Base-by-base conservation (phyloP, 2,888 invertebrate species). In the Plemyria rubiginata region DNA sequence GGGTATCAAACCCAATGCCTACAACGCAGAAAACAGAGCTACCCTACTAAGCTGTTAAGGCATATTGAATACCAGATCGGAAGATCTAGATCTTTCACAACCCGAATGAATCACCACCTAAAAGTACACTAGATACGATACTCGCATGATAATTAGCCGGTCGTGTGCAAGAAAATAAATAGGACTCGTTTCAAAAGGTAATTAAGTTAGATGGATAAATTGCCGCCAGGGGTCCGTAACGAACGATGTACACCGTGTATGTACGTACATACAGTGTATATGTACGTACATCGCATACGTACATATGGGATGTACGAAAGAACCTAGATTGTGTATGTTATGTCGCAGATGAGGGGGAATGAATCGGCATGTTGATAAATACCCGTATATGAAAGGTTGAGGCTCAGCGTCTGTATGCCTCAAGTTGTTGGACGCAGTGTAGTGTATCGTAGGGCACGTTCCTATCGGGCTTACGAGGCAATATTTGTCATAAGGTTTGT, bases 191-290 rank as follows among this genome's bases (percentile, higher is more conserved):
- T 76, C 80, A 68, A 72, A 69, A 70, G 70, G 80, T 85, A 86
- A 86, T 85, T 86, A 84, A 78, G 80, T 81, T 84, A 80, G 80
- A 76, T 74, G 77, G 81, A 85, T 79, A 79, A 85, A 86, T 85
- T 78, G 83, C 77, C 76, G 80, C 80, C 80, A 68, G 68, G 85
- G 82, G 85, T 77, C 71, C 74, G 68, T 79, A 82, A 81, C 79
- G 77, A 81, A 78, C 74, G 70, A 7, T 38, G 55, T 45, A 45
- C 45, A 45, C 45, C 45, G 16, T 43, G 43, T 45, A 16, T 45
- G n/a, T 45, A 45, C 16, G 38, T 60, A 50, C 29, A 22, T 22
- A 45, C 45, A 45, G 16, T 16, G 16, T 43, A 15, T 45, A 16
- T 45, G n/a, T 45, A 45, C 16, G 38, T 60, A 50, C 29, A 22